Evolutionary conservation across 1,140 invertebrate genomes (phyloP).

Genomic region (Drosophila watanabei): DNA sequence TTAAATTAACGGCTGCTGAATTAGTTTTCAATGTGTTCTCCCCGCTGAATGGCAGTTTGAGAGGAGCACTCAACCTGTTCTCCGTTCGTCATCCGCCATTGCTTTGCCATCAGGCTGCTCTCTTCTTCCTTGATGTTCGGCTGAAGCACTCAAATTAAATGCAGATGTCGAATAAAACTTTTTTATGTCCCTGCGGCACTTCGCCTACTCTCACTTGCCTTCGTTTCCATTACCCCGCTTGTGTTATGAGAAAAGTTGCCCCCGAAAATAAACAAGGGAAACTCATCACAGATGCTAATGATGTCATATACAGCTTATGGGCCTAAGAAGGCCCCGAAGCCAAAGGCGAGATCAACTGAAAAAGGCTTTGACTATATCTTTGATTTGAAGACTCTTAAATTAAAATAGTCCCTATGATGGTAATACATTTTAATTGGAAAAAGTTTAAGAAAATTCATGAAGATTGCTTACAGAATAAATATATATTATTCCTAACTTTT

Average conservation of each 20-base stretch:
- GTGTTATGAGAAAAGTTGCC: constrained; percentile 47
- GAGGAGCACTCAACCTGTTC: constrained; percentile 39
- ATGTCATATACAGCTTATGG: constrained; percentile 33
- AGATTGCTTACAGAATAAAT: too few relatives aligned
- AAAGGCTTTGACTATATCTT: constrained; percentile 3
- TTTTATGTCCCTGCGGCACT: constrained; percentile 50
- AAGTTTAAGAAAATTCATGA: not conserved
- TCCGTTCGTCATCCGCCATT: not conserved
- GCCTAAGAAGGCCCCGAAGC: constrained; percentile 14
- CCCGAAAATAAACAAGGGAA: constrained; percentile 29
- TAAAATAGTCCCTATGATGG: constrained; percentile 9
- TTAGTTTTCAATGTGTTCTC: constrained; percentile 62
- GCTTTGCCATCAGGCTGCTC: not conserved
- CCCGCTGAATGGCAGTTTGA: constrained; percentile 46
- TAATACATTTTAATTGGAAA: constrained; percentile 51
- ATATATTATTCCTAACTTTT: too few relatives aligned
- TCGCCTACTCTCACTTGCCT: constrained; percentile 25
- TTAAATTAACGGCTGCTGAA: constrained; percentile 69
- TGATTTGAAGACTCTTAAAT: not conserved
- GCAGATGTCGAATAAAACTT: constrained; percentile 55
- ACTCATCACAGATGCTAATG: constrained; percentile 51
- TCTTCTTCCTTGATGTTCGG: constrained; percentile 28
- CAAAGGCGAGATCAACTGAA: not conserved
- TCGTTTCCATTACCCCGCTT: constrained; percentile 25
- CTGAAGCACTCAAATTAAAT: constrained; percentile 50